phyloP scores from a whole-genome alignment of 2,888 invertebrate genomes.

The Drosophila histrio region DNA sequence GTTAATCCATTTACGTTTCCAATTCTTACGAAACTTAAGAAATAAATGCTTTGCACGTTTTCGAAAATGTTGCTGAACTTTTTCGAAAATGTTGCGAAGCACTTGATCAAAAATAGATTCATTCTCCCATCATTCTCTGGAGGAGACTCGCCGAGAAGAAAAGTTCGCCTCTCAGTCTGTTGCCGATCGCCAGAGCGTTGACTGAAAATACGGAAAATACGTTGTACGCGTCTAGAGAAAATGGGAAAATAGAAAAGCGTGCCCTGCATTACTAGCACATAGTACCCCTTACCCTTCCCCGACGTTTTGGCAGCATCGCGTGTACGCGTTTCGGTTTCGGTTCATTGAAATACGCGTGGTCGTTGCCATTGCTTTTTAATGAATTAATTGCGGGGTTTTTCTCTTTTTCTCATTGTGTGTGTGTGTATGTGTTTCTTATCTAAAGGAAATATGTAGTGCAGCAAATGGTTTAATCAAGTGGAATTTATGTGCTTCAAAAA shows the following conservation, averaged over 20 bases:
- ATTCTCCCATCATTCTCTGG: conserved; percentile 20
- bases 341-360: conserved; percentile 67
- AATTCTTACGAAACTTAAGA: conserved; percentile 7
- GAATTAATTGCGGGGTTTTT: conserved; percentile 68
- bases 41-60: conserved; percentile 20
- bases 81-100: conserved; percentile 51
- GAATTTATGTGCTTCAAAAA: conserved; percentile 75
- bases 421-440: conserved; percentile 34
- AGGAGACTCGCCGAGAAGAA: conserved; percentile 27
- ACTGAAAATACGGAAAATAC: conserved; percentile 32
- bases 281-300: conserved; percentile 2
- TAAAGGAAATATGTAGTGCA: conserved; percentile 58
- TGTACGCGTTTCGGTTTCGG: conserved; percentile 36
- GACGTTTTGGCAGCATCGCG: conserved; percentile 23
- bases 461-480: conserved; percentile 81
- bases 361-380: conserved; percentile 67
- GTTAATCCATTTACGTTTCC: conserved; percentile 26
- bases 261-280: conserved; percentile 29
- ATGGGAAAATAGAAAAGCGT: conserved; percentile 66
- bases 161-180: conserved; percentile 51
- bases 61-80: conserved; percentile 64
- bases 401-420: conserved; percentile 15
- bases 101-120: conserved; percentile 69
- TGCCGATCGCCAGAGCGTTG: conserved; percentile 58
- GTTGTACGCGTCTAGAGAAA: conserved; percentile 11